Evolutionary conservation across 2,797 vertebrate genomes (phyloP).

Genomic region (Scarus forsteni): DNA sequence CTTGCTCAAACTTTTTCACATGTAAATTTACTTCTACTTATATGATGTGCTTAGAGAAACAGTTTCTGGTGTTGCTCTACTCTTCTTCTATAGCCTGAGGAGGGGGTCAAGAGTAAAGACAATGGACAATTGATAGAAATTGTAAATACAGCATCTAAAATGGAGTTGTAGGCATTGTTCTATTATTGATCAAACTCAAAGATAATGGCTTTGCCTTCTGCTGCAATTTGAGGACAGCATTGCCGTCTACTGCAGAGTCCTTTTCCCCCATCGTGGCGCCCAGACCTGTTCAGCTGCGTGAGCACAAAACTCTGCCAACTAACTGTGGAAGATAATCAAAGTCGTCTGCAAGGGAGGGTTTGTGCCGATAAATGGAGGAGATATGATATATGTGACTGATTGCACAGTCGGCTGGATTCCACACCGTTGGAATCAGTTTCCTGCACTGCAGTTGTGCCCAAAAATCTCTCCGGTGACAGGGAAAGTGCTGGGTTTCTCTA

Average conservation of each 20-base stretch:
- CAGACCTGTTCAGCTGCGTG: constrained; percentile 27
- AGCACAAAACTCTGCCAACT: constrained; percentile 15
- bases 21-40: no score
- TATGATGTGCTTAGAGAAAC: no score
- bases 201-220: constrained; percentile 8
- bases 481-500: neutral
- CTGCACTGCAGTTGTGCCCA: constrained; percentile 18
- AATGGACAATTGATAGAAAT: neutral
- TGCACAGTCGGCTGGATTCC: constrained; percentile 33
- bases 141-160: neutral
- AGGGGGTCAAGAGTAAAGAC: no score
- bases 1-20: no score
- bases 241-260: constrained; percentile 18
- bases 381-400: constrained; percentile 44
- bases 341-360: constrained; percentile 8
- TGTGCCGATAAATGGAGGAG: constrained; percentile 30
- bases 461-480: constrained; percentile 10
- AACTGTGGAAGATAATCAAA: constrained; percentile 33
- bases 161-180: neutral
- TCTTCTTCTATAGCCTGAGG: no score
- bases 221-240: neutral
- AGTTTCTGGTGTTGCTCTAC: no score
- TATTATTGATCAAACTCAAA: constrained; percentile 3
- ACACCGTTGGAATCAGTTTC: constrained; percentile 9
- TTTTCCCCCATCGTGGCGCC: constrained; percentile 9